These are phyloP conservation scores for Enteromius treurensis DNA, from an alignment of 2,797 vertebrate genomes.

Conservation along the genomic window DNA sequence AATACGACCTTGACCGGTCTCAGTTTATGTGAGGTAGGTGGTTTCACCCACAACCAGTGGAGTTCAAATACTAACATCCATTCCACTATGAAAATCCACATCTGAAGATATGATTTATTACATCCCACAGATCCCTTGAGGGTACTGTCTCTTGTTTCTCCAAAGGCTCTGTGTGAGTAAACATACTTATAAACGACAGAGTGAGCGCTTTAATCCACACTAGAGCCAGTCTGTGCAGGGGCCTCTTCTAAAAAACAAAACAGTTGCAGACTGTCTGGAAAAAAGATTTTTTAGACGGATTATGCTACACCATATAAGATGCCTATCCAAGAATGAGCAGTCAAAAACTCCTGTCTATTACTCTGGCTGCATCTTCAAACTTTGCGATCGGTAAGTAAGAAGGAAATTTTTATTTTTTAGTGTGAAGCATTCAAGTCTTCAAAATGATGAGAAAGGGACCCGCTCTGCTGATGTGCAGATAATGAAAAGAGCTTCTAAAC, in stretches of 20 bases:
- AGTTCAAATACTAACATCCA: conserved; percentile 58
- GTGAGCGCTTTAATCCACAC: conserved; percentile 58
- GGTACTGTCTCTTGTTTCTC: conserved; percentile 50
- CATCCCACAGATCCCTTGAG: conserved; percentile 55
- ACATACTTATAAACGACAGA: conserved; percentile 53
- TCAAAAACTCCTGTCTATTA: neutral
- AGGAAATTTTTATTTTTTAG: neutral
- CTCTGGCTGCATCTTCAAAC: neutral
- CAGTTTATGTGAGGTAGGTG: conserved; percentile 58
- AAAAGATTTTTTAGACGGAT: neutral
- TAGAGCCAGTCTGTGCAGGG: conserved; percentile 46
- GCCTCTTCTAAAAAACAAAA: conserved; percentile 64
- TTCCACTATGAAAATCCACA: conserved; percentile 53
- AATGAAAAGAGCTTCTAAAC: conserved; percentile 15
- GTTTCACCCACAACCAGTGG: conserved; percentile 54
- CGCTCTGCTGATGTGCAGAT: conserved; percentile 10
- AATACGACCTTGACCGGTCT: conserved; percentile 58
- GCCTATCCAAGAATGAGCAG: conserved; percentile 1
- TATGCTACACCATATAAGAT: neutral
- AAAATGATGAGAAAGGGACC: neutral
- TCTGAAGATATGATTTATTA: conserved; percentile 57
- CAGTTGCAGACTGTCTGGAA: conserved; percentile 32
- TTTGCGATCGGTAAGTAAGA: neutral
- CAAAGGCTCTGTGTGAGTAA: conserved; percentile 51
- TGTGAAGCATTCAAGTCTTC: neutral